Evolutionary conservation across 1,140 invertebrate species (phyloP), one percentile per base, ranked within the genome.

Genomic region (Drosophila pachea): DNA sequence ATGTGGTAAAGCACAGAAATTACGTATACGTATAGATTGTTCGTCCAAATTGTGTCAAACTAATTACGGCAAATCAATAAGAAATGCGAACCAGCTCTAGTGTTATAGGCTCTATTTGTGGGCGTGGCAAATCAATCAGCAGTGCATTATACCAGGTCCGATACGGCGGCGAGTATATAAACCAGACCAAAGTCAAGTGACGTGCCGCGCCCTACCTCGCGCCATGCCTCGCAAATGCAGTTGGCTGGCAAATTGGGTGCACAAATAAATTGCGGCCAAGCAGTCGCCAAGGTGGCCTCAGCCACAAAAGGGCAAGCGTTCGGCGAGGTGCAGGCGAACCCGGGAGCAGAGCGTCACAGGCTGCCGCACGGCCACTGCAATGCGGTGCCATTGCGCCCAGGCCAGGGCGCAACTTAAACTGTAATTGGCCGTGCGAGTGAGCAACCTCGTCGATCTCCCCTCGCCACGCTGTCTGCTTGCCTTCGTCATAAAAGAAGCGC

Each of bases 361-460:
- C 35, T 64, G 60, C 56, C 65, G 22, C 22, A 48, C 61, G 48
- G 52, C 76, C 70, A 72, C 79, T 83, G 78, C 78, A 83, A 69
- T 83, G 78, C 78, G 79, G 55, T 65, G 74, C 63, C 65, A 48
- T 32, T 42, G 58, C 56, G 40, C 7, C 54, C 38, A 12, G 22
- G 63, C 49, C 49, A 40, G 32, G 14, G 63, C 49, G 43, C 68
- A 77, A 73, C 77, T 70, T 76, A 65, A 78, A 62, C 79, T 61
- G 76, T 83, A 83, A 83, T 83, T 84, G 79, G 79, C 79, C 79
- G 68, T 84, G 79, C 79, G 78, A 84, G 61, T 66, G 66, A 69
- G 50, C 48, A 53, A 12, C 50, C 14, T 14, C 16, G 4, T 43
- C 16, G 9, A 14, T 33, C 12, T 14, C 32, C 9, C 36, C 32